Conservation (phyloP, 2,113 vertebrate genomes). For the Naja naja region DNA sequence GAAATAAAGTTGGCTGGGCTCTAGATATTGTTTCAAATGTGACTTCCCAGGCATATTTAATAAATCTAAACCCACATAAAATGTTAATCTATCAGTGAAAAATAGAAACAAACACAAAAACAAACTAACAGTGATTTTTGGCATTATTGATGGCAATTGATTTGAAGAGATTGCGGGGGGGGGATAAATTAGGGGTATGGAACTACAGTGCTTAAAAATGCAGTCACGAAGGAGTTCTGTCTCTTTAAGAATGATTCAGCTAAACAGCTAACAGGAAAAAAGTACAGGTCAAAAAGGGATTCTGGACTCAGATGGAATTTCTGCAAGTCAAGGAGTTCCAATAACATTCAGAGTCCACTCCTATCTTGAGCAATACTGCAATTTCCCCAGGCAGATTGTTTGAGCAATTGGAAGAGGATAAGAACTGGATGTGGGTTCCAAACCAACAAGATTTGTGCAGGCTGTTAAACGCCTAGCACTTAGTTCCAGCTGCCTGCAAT, state of each 20-base stretch:
- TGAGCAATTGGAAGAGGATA: neutral
- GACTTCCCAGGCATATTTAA: neutral
- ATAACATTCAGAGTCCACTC: neutral
- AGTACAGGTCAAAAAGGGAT: constrained; percentile 1
- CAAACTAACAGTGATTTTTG: neutral
- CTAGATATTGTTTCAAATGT: neutral
- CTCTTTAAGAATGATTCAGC: constrained; percentile 14
- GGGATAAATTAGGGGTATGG: neutral
- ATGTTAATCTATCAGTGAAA: neutral
- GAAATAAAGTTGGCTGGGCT: neutral
- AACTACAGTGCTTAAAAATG: neutral
- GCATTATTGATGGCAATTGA: neutral
- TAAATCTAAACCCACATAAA: neutral
- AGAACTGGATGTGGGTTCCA: neutral
- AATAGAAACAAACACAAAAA: fast-evolving
- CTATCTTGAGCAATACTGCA: neutral
- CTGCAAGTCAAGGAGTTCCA: neutral
- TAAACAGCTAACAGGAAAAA: neutral
- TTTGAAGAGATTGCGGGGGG: neutral
- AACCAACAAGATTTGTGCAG: neutral
- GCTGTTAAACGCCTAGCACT: too few species aligned
- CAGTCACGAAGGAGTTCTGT: neutral
- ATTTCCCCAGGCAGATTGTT: neutral
- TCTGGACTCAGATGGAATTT: neutral
- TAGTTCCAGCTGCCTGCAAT: too few species aligned